A percentile compares a stretch with the other conserved stretches of the same genome.
phyloP scores from a whole-genome alignment of 2,113 vertebrate genomes.

The Sus scrofa region DNA sequence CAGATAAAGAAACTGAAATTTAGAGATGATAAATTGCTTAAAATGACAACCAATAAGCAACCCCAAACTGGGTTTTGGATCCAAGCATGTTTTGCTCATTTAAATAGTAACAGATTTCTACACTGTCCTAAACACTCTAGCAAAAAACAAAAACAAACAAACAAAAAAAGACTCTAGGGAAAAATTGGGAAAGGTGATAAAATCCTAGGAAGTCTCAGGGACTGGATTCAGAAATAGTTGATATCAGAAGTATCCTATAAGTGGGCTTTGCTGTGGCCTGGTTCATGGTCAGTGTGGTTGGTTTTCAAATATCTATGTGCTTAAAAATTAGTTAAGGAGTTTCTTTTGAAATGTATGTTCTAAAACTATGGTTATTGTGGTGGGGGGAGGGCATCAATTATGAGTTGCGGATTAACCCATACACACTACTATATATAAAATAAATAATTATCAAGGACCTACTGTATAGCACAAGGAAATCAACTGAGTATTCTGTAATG shows the following conservation, averaged over 20 bases:
- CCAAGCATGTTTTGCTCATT: neutral
- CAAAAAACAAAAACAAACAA: neutral
- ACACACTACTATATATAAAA: too few species aligned
- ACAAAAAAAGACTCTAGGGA: neutral
- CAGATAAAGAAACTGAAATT: neutral
- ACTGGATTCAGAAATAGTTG: neutral
- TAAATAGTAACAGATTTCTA: neutral
- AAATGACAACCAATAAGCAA: neutral
- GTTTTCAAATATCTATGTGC: neutral
- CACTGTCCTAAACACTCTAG: neutral
- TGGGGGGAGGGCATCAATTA: too few species aligned
- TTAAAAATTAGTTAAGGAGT: neutral
- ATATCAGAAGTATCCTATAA: neutral
- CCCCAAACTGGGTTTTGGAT: neutral
- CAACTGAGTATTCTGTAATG: too few species aligned
- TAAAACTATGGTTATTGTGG: too few species aligned
- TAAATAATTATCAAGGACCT: too few species aligned
- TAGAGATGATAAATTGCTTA: neutral
- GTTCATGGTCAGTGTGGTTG: neutral
- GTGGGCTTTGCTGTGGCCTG: neutral
- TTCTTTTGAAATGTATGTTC: neutral
- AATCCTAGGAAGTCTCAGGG: neutral
- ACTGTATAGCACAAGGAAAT: too few species aligned
- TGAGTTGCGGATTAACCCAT: too few species aligned
- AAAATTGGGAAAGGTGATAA: neutral